Evolutionary conservation across 2,888 invertebrate species (phyloP).

Genomic region (Molorchus minor): DNA sequence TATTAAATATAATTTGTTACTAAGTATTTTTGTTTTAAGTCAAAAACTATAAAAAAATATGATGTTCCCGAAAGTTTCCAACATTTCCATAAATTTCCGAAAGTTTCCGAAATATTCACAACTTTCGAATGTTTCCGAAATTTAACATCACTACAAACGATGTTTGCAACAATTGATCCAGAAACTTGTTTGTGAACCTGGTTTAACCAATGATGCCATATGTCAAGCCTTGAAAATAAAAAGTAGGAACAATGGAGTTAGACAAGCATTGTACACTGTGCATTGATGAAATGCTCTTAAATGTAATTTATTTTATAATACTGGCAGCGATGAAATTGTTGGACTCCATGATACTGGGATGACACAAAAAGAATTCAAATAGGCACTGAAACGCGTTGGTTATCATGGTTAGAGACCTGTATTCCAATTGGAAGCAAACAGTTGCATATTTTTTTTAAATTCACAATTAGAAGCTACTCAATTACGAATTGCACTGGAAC

Average conservation of each 20-base stretch:
- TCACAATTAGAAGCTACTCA: not conserved
- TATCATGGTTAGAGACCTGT: constrained; percentile 4
- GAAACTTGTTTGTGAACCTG: not conserved
- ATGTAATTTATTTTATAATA: constrained; percentile 3
- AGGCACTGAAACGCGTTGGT: not conserved
- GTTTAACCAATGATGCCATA: not conserved
- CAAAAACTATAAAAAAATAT: too few species aligned
- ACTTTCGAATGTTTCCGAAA: too few species aligned
- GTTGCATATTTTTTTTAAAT: not conserved
- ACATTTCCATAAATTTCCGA: too few species aligned
- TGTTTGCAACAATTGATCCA: not conserved
- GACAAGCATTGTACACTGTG: not conserved
- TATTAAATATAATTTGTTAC: too few species aligned
- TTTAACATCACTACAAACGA: not conserved
- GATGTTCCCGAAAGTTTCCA: too few species aligned
- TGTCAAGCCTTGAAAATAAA: not conserved
- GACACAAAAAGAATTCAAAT: not conserved
- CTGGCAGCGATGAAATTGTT: constrained; percentile 9
- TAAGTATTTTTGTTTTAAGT: too few species aligned
- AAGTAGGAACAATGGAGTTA: not conserved
- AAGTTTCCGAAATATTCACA: too few species aligned
- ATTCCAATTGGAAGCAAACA: not conserved
- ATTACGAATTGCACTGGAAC: not conserved
- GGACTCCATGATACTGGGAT: constrained; percentile 1
- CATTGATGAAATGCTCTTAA: constrained; percentile 10